These are phyloP conservation scores for Macroramphosus scolopax DNA, from an alignment of 2,797 vertebrate genomes.

Conservation along the genomic window DNA sequence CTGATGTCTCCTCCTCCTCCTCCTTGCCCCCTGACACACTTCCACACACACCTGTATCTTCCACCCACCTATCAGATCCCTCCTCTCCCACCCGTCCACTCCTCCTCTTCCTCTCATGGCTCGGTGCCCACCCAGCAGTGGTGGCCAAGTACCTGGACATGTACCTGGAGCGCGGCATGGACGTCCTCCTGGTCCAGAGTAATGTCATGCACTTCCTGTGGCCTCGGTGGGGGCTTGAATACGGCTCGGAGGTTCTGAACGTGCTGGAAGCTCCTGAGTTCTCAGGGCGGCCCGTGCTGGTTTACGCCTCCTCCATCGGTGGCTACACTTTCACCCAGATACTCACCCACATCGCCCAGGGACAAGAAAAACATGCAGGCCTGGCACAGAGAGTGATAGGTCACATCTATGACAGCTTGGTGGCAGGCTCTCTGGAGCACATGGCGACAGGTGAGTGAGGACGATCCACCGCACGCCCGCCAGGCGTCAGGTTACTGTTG, in stretches of 20 bases:
- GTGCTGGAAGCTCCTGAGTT: conserved; percentile 68
- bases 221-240: conserved; percentile 66
- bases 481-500: conserved; percentile 45
- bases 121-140: conserved; percentile 59
- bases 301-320: conserved; percentile 76
- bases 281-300: conserved; percentile 56
- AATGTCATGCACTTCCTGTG: conserved; percentile 68
- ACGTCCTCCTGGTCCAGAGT: conserved; percentile 74
- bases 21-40: conserved; percentile 19
- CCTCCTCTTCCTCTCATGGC: conserved; percentile 77
- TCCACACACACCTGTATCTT: conserved; percentile 1
- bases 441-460: conserved; percentile 69
- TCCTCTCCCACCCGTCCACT: conserved; percentile 44
- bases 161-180: conserved; percentile 68
- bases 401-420: conserved; percentile 78
- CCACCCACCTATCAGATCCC: not conserved
- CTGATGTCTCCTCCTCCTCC: conserved; percentile 4
- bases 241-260: conserved; percentile 52
- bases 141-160: conserved; percentile 72
- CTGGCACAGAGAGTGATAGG: conserved; percentile 59
- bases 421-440: conserved; percentile 66
- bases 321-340: conserved; percentile 77
- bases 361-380: conserved; percentile 27
- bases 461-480: too few species aligned
- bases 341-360: conserved; percentile 52